A percentile compares a stretch with the other conserved stretches of the same genome.
These are phyloP conservation scores for Sorex maritimensis DNA, from an alignment of 2,797 vertebrate genomes.

Conservation along the genomic window DNA sequence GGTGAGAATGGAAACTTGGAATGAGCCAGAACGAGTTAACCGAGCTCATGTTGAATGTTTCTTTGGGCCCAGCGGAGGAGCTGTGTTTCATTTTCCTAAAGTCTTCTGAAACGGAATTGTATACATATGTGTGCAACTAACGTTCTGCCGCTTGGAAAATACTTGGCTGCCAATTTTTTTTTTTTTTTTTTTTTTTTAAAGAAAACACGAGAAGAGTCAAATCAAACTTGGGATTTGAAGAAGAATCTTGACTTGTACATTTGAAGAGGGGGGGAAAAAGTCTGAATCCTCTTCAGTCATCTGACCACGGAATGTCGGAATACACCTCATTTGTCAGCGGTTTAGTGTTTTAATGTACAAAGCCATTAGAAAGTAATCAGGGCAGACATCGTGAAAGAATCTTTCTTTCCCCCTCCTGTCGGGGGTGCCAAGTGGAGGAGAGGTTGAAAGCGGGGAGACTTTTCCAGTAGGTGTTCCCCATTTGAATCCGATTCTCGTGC, in stretches of 20 bases:
- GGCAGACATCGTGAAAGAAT: conserved; percentile 19
- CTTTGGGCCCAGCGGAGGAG: conserved; percentile 78
- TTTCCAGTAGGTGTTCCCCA: neutral
- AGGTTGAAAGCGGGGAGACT: conserved; percentile 16
- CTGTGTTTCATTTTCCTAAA: conserved; percentile 78
- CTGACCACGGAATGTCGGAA: conserved; percentile 64
- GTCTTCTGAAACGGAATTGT: conserved; percentile 10
- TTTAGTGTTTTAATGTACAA: conserved; percentile 63
- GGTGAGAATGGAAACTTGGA: conserved; percentile 71
- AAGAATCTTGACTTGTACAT: conserved; percentile 60
- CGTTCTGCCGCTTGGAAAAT: conserved; percentile 86
- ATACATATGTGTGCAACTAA: conserved; percentile 47
- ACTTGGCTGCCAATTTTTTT: conserved; percentile 76
- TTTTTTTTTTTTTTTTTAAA: conserved; percentile 33
- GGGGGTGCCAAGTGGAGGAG: neutral
- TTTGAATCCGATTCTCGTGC: neutral
- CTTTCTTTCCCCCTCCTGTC: conserved; percentile 12
- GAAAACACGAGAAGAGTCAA: conserved; percentile 79
- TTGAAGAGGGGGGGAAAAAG: conserved; percentile 18
- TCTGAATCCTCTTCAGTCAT: conserved; percentile 62
- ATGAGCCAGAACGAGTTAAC: neutral
- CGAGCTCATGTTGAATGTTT: conserved; percentile 77
- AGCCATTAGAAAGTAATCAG: conserved; percentile 39
- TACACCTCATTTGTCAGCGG: conserved; percentile 57
- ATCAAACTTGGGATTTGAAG: conserved; percentile 63